Conservation (phyloP, 2,113 vertebrate genomes). For the Dipodomys stephensi region DNA sequence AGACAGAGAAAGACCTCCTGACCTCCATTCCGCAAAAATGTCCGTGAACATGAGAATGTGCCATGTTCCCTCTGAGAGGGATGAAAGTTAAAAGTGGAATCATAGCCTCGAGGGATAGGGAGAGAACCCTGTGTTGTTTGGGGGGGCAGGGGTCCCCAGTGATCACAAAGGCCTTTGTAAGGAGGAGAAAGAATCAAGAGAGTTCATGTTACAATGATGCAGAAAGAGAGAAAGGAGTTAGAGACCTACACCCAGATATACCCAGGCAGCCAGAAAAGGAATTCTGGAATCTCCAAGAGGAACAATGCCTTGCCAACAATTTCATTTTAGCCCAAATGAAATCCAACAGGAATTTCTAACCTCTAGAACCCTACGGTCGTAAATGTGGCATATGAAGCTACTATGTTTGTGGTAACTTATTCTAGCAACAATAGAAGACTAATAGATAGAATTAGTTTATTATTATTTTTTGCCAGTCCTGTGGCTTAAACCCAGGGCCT, state of each 20-base stretch:
- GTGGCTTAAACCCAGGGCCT: no score
- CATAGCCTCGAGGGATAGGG: background rate
- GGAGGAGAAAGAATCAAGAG: background rate
- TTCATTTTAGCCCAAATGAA: background rate
- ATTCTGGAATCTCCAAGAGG: background rate
- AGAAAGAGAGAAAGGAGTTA: background rate
- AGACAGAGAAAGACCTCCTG: background rate
- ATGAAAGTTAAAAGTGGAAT: background rate
- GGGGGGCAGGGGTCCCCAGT: no score
- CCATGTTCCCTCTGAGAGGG: background rate
- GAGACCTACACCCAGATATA: background rate
- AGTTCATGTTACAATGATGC: background rate
- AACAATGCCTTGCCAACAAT: fast-evolving
- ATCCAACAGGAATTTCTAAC: background rate
- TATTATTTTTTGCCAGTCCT: no score
- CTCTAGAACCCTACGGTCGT: background rate
- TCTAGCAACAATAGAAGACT: background rate
- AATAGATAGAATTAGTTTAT: background rate
- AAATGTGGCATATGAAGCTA: background rate
- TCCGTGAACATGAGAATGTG: background rate
- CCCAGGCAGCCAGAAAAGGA: background rate
- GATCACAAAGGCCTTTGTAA: background rate
- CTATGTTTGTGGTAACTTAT: background rate
- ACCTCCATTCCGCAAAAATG: fast-evolving
- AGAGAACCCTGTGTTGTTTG: no score